Conservation (phyloP, 2,797 vertebrate species). For the Phyllotis vaccarum region DNA sequence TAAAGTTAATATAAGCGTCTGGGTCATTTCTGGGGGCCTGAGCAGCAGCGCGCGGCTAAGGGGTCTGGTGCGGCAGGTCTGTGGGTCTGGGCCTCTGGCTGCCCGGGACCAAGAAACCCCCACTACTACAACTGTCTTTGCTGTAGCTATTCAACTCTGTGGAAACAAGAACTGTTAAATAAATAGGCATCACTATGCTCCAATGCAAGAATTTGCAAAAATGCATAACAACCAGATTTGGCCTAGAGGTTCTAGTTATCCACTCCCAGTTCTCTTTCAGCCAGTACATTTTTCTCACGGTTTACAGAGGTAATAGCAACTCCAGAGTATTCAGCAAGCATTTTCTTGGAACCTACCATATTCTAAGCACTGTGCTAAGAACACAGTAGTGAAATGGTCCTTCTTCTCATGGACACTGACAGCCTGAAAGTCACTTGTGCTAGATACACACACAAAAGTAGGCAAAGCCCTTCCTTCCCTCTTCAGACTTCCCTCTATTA, state of each 20-base stretch:
- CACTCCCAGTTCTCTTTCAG: background rate
- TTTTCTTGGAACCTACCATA: background rate
- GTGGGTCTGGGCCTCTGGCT: no score
- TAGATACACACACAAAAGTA: background rate
- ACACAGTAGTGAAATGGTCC: background rate
- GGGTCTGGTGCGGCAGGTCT: no score
- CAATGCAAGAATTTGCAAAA: slow-evolving; percentile 35
- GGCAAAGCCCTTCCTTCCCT: background rate
- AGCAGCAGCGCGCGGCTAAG: no score
- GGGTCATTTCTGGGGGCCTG: no score
- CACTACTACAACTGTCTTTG: background rate
- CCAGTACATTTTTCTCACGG: background rate
- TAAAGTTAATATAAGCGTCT: no score
- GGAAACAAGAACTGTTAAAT: slow-evolving; percentile 9
- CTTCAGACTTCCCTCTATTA: background rate
- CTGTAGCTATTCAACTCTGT: background rate
- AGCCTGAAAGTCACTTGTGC: background rate
- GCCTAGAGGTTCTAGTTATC: background rate
- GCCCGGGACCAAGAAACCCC: no score
- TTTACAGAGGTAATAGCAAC: background rate
- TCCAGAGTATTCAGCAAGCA: slow-evolving; percentile 13
- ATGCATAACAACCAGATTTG: background rate
- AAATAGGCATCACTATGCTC: background rate
- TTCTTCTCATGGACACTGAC: background rate
- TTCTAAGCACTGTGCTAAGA: background rate